Evolutionary conservation across 1,140 invertebrate species (phyloP), one percentile per base, ranked within the genome.

Genomic region (Zeugodacus cucurbitae): DNA sequence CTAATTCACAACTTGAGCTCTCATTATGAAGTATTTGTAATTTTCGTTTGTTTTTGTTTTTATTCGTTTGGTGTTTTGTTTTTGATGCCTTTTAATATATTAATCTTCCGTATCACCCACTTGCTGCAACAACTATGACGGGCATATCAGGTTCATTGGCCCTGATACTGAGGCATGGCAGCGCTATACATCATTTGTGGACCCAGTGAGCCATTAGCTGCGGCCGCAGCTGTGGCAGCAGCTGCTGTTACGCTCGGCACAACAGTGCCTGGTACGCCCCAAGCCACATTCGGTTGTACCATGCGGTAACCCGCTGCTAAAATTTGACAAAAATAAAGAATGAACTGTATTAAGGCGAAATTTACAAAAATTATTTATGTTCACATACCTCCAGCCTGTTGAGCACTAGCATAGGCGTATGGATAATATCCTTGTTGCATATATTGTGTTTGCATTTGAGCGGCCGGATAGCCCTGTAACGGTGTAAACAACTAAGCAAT

Each of bases 121-220:
- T 88, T 88, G 86, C 86, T 88, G 64, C 54, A 86, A 88, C 85
- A 87, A 87, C 67, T 88, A 54, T 62, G 57, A 85, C 58, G 54
- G 70, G 37, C 78, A 78, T 85, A 64, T 78, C 90, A 89, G 86
- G 59, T 91, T 95, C 95, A 96, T 95, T 96, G 96, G 90, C 96
- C 95, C 91, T 96, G 96, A 92, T 96, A 97, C 93, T 97, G 96
- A 91, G 96, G 96, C 95, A 97, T 96, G 90, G 96, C 95, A 90
- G 96, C 96, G 91, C 95, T 95, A 92, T 97, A 96, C 96, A 97
- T 96, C 89, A 96, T 95, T 58, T 95, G 95, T 90, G 95, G 95
- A 93, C 94, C 90, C 93, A 94, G 88, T 91, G 94, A 92, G 92
- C 94, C 90, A 91, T 94, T 93, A n/a, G 94, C 94, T 88, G 94